Conservation (phyloP, 2,797 vertebrate genomes). For the Poecilia picta region DNA sequence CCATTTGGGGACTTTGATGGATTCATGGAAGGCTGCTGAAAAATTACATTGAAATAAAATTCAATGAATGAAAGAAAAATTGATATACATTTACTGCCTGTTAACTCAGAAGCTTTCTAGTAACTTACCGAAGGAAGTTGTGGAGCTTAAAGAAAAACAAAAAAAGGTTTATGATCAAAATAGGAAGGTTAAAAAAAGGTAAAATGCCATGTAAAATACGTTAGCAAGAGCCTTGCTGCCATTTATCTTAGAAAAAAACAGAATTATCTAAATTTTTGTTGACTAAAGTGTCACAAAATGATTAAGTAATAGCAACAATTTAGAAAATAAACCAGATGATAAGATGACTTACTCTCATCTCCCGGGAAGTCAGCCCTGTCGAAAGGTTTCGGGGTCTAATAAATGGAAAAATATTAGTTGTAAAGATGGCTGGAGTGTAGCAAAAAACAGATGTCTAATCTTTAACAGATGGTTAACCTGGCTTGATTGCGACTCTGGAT, state of each 20-base stretch:
- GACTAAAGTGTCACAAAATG: neutral
- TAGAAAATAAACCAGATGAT: neutral
- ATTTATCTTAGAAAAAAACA: neutral
- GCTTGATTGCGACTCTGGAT: neutral
- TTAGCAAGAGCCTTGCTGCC: neutral
- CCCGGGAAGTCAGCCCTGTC: neutral
- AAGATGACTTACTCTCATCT: conserved; percentile 20
- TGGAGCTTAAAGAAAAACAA: neutral
- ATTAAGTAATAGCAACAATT: neutral
- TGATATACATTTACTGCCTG: neutral
- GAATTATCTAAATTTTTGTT: neutral
- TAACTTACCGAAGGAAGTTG: conserved; percentile 14
- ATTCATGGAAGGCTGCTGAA: conserved; percentile 12
- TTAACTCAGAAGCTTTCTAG: neutral
- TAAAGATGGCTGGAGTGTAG: neutral
- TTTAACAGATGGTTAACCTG: neutral
- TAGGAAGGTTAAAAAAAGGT: neutral
- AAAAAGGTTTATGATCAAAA: neutral
- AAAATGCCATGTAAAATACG: neutral
- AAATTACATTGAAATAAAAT: neutral
- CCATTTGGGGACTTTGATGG: conserved; percentile 23
- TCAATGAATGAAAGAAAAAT: neutral
- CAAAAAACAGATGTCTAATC: neutral
- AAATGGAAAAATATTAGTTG: neutral
- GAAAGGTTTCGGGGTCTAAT: neutral